Evolutionary conservation across 2,888 invertebrate species (phyloP), one percentile per base, ranked within the genome.

Genomic region (Drosophila buzzatii): DNA sequence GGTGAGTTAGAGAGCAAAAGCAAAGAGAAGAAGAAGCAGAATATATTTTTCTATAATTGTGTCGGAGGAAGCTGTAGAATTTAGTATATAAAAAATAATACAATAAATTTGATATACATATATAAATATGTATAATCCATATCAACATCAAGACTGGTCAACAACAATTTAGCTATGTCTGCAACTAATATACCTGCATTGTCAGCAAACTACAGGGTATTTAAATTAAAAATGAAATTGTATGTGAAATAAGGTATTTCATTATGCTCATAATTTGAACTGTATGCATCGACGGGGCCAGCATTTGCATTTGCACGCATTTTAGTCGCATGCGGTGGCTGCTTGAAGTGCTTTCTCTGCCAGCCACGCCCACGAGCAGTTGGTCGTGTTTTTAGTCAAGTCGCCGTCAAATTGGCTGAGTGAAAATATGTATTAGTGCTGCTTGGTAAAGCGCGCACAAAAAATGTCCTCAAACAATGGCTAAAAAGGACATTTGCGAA

Each of bases 191-290:
- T 27, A 0, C 37, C 58, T 2, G 10, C 27, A 27, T 18, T 18
- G 3, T 2, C 4, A 1, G 18, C 37, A 6, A 14, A 6, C 0
- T 44, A 18, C 39, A 70, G 76, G 61, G 70, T 76, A 76, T 60
- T 64, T 45, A 66, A 79, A 70, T 77, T 27, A 79, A 81, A 73
- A 88, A 66, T 70, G 78, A 70, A 87, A 84, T 74, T 77, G 74
- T 82, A 74, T 79, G 58, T 71, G 64, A 70, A 79, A 81, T 73
- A 76, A 86, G 79, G 68, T 66, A 82, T 80, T 81, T 73, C 65
- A 83, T 82, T 80, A 65, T 82, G 41, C 59, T 55, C 57, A 66
- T 64, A 79, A 81, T 79, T 88, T 81, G 59, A 80, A 82, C 89
- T 85, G 81, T 85, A 80, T 42, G 63, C 69, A 83, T 79, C 61